These are phyloP conservation scores for Morpho achilles DNA, from an alignment of 2,888 invertebrate genomes.

Conservation along the genomic window DNA sequence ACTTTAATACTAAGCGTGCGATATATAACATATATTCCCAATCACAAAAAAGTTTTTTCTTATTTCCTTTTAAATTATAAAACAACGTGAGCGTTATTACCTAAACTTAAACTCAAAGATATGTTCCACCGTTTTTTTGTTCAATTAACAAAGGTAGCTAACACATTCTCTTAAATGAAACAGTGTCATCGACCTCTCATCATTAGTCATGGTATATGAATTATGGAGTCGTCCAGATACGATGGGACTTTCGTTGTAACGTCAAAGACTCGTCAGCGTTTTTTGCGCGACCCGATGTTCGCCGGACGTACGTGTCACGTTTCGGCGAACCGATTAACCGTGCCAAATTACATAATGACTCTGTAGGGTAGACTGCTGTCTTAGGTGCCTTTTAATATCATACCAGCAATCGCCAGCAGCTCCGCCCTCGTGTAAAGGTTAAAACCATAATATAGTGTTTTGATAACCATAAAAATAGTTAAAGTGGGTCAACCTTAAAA, in stretches of 20 bases:
- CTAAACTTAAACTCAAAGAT: too few species aligned
- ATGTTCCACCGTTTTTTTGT: conserved; percentile 12
- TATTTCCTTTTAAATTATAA: too few species aligned
- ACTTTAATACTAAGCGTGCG: too few species aligned
- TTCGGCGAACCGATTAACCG: conserved; percentile 26
- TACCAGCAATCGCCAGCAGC: too few species aligned
- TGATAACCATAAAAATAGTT: too few species aligned
- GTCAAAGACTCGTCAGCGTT: conserved; percentile 13
- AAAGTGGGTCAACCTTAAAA: too few species aligned
- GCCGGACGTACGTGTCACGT: conserved; percentile 23
- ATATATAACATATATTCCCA: too few species aligned
- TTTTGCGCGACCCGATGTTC: conserved; percentile 7
- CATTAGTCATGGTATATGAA: conserved; percentile 30
- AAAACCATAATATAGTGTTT: too few species aligned
- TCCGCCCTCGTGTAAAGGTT: too few species aligned
- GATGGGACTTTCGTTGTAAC: conserved; percentile 25
- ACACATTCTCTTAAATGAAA: conserved; percentile 7
- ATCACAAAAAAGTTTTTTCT: too few species aligned
- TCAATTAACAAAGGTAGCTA: conserved; percentile 13
- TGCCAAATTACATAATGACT: conserved; percentile 26
- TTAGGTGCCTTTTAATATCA: conserved; percentile 4
- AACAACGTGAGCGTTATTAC: too few species aligned
- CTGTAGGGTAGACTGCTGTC: conserved; percentile 3
- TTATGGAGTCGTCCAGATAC: conserved; percentile 21
- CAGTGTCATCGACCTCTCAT: conserved; percentile 20